Evolutionary conservation across 2,113 vertebrate species (phyloP).

Genomic region (Otolemur garnettii): DNA sequence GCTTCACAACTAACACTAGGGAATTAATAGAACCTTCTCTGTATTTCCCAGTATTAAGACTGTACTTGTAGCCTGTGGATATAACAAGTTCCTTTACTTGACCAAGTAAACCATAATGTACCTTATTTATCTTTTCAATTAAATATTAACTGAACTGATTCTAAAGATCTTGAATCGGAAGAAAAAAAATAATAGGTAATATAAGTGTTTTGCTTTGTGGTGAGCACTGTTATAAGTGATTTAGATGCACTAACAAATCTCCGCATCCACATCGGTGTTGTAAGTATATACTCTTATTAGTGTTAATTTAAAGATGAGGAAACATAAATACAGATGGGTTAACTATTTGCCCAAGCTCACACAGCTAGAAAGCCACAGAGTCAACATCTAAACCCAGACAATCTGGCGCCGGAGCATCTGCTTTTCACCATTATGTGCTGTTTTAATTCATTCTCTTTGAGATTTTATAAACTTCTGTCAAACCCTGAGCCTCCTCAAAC

Average conservation of each 20-base stretch:
- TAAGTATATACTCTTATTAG: background rate
- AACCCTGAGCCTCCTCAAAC: background rate
- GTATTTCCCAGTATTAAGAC: background rate
- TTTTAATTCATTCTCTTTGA: background rate
- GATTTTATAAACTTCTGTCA: background rate
- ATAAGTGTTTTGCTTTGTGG: background rate
- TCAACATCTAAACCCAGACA: background rate
- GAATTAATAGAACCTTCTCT: background rate
- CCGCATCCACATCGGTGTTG: fast-evolving
- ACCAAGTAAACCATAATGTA: background rate
- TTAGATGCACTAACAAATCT: background rate
- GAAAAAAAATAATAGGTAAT: background rate
- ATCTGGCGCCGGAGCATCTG: background rate
- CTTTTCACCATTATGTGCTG: background rate
- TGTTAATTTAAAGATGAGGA: background rate
- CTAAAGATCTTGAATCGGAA: background rate
- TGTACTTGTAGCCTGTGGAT: background rate
- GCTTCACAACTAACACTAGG: background rate
- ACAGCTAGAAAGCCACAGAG: background rate
- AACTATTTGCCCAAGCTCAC: background rate
- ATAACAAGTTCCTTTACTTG: background rate
- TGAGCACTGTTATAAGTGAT: background rate
- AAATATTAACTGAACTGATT: background rate
- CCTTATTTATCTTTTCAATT: background rate
- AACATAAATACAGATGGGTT: background rate